Conservation (phyloP, 2,113 vertebrate genomes). For the Neolamprologus tretocephalus region DNA sequence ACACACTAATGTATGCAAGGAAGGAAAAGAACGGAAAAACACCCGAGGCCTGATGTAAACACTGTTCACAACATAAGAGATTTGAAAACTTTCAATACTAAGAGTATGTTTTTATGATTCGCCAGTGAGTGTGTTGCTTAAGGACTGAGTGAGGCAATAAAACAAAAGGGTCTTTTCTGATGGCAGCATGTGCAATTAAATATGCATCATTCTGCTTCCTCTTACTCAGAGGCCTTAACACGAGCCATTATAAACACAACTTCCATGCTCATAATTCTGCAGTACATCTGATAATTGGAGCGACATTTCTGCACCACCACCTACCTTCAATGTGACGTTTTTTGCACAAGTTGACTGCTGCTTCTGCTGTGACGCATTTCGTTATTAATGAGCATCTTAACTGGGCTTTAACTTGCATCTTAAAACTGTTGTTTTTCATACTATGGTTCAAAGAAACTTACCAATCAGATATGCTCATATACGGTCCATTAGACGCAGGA, state of each 20-base stretch:
- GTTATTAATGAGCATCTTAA: background rate
- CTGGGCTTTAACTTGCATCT: conserved; percentile 17
- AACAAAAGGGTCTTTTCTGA: background rate
- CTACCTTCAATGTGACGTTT: conserved; percentile 49
- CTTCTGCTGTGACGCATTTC: background rate
- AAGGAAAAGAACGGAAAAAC: background rate
- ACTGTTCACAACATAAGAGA: background rate
- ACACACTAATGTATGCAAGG: background rate
- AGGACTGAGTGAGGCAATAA: background rate
- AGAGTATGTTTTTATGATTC: background rate
- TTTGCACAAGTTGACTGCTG: conserved; percentile 16
- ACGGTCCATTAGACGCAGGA: conserved; percentile 43
- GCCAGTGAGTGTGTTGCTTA: background rate
- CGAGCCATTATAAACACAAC: background rate
- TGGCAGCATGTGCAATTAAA: background rate
- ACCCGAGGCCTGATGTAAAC: background rate
- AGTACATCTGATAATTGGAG: background rate
- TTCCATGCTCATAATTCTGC: background rate
- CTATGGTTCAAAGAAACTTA: conserved; percentile 59
- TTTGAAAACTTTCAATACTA: background rate
- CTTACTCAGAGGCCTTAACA: background rate
- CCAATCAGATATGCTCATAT: conserved; percentile 48
- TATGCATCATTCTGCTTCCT: background rate
- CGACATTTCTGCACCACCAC: conserved; percentile 30
- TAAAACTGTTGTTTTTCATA: background rate